phyloP scores from a whole-genome alignment of 2,888 invertebrate genomes.

The Hirtodrosophila duncani region DNA sequence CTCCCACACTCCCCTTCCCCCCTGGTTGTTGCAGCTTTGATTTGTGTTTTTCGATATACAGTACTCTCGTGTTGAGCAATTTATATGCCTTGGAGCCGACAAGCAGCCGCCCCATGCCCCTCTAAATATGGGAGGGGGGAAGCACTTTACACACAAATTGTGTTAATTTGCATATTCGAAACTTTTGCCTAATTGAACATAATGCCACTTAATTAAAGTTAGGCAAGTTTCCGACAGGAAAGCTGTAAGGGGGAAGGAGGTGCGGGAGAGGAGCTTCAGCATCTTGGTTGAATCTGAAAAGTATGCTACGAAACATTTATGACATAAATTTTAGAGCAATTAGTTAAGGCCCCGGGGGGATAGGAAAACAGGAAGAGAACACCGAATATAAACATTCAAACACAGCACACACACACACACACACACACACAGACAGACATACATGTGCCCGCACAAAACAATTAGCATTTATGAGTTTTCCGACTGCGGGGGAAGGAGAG shows the following conservation, averaged over 20 bases:
- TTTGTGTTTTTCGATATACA: slow-evolving; percentile 43
- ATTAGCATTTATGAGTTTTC: no score
- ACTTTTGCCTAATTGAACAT: slow-evolving; percentile 70
- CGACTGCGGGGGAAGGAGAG: no score
- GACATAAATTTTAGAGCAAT: slow-evolving; percentile 77
- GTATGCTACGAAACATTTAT: slow-evolving; percentile 42
- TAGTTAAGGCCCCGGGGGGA: no score
- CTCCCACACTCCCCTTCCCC: no score
- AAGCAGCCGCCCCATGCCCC: slow-evolving; percentile 6
- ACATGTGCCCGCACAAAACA: no score
- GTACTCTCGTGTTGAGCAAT: slow-evolving; percentile 29
- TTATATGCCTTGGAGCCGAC: slow-evolving; percentile 37
- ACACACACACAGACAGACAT: no score
- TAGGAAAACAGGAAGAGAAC: no score
- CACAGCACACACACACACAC: no score
- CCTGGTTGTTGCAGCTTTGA: slow-evolving; percentile 46
- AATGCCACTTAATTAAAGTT: slow-evolving; percentile 70
- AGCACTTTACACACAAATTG: slow-evolving; percentile 59
- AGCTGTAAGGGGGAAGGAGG: no score
- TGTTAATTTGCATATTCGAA: slow-evolving; percentile 68
- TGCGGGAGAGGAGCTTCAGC: no score
- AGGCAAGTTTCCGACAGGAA: slow-evolving; percentile 40
- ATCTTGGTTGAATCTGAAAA: no score
- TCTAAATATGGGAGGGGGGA: not conserved
- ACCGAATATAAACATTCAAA: no score